Evolutionary conservation across 2,888 invertebrate species (phyloP).

Genomic region (Hyposoter dolosus): DNA sequence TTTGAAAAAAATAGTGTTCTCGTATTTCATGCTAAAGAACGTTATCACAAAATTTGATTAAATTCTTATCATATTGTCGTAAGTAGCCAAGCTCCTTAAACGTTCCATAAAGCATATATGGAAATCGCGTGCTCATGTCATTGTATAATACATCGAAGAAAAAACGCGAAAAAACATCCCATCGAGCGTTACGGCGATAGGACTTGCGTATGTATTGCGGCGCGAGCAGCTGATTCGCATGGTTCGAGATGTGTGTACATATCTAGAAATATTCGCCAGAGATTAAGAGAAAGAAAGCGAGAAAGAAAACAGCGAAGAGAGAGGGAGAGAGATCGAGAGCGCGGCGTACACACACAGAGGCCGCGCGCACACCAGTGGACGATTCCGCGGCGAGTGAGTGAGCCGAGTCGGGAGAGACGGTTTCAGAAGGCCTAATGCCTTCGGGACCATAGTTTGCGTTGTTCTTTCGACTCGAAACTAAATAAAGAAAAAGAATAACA

Average conservation of each 20-base stretch:
- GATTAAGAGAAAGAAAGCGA: neutral
- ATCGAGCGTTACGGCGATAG: too few species aligned
- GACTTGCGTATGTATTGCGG: too few species aligned
- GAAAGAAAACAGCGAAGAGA: neutral
- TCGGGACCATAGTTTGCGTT: neutral
- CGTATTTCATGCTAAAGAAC: too few species aligned
- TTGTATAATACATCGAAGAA: too few species aligned
- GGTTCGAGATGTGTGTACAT: neutral
- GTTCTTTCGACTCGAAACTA: neutral
- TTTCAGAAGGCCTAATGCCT: conserved; percentile 14
- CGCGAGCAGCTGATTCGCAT: conserved; percentile 14
- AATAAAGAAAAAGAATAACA: neutral
- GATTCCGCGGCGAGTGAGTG: neutral
- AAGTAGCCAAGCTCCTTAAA: too few species aligned
- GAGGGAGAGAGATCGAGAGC: neutral
- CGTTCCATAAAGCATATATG: too few species aligned
- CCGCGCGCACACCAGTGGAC: neutral
- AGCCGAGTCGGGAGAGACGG: neutral
- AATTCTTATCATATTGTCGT: too few species aligned
- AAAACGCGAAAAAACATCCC: too few species aligned
- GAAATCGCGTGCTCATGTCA: too few species aligned
- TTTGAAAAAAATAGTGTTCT: too few species aligned
- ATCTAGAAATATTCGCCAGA: neutral
- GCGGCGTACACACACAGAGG: neutral
- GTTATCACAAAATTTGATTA: too few species aligned